Evolutionary conservation across 2,888 invertebrate species (phyloP), one percentile per base, ranked within the genome.

Genomic region (Eurytoma californica): DNA sequence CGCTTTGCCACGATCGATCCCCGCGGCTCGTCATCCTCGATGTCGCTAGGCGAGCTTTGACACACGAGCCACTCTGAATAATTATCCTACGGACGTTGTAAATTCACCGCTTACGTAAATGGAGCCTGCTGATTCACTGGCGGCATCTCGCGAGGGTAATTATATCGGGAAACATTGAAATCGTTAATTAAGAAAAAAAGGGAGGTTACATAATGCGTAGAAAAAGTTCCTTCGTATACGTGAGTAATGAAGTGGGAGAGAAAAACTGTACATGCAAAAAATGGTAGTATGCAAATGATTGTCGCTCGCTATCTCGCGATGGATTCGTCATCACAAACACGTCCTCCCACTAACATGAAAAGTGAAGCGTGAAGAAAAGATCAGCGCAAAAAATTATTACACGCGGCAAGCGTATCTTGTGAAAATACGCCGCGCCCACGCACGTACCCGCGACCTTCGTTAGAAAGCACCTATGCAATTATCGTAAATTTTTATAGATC

Each of bases 341-440:
- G 30, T 70, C 63, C 65, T 77, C 70, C 77, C 72, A 77, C 77
- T 60, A 70, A 60, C 70, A 58, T 49, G 51, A 47, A 63, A 76
- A 60, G 53, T n/a, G 28, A 66, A 70, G 65, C 55, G 57, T 12
- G 18, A 63, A 28, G 57, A 61, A 68, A 63, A 63, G 63, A 57
- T 51, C 51, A 14, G 14, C 24, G 49, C 47, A 39, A 39, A 39
- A 67, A 70, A 47, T 51, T 63, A 76, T 69, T 76, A 39, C 68
- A 30, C 51, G 4, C 49, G 53, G 24, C 16, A 5, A 4, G 39
- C 7, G 39, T 39, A 39, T 39, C 39, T 39, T 57, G 18, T 57
- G 16, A 30, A 61, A 4, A 73, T 39, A 73, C 55, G 57, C 55
- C 47, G 57, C 57, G 55, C 63, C 57, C 60, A 58, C 51, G 24